These are phyloP conservation scores for Cataglyphis rosenhaueri DNA, from an alignment of 2,888 invertebrate genomes.

Conservation along the genomic window DNA sequence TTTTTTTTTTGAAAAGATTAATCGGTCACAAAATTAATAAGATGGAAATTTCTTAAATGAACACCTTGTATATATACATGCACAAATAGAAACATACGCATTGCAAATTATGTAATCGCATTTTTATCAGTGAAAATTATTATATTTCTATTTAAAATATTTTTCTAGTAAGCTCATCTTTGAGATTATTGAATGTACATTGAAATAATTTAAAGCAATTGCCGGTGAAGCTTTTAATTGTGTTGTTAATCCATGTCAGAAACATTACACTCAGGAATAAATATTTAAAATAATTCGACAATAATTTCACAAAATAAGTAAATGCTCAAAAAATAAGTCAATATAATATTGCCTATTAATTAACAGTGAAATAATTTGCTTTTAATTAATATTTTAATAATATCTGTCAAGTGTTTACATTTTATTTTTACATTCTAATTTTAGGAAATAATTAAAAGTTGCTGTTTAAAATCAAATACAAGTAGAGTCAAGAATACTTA, in stretches of 20 bases:
- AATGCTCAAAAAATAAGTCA: neutral
- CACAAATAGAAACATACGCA: neutral
- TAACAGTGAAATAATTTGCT: neutral
- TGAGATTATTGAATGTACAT: slow-evolving; percentile 9
- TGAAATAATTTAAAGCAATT: slow-evolving; percentile 42
- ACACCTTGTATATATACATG: neutral
- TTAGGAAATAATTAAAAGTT: neutral
- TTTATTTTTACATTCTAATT: neutral
- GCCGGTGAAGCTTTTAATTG: neutral
- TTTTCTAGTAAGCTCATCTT: neutral
- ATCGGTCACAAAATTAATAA: too few species aligned
- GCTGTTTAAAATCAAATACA: neutral
- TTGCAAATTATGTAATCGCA: neutral
- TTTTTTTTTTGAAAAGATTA: too few species aligned
- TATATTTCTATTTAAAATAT: neutral
- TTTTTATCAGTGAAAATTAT: neutral
- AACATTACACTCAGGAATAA: neutral
- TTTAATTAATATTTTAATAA: neutral
- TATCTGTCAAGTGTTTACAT: neutral
- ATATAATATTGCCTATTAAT: neutral
- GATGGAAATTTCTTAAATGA: too few species aligned
- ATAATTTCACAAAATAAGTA: neutral
- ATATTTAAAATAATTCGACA: neutral
- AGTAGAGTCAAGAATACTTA: neutral
- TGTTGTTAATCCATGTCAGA: neutral